These are phyloP conservation scores for Portunus trituberculatus DNA, from an alignment of 1,140 invertebrate species.

Conservation along the genomic window DNA sequence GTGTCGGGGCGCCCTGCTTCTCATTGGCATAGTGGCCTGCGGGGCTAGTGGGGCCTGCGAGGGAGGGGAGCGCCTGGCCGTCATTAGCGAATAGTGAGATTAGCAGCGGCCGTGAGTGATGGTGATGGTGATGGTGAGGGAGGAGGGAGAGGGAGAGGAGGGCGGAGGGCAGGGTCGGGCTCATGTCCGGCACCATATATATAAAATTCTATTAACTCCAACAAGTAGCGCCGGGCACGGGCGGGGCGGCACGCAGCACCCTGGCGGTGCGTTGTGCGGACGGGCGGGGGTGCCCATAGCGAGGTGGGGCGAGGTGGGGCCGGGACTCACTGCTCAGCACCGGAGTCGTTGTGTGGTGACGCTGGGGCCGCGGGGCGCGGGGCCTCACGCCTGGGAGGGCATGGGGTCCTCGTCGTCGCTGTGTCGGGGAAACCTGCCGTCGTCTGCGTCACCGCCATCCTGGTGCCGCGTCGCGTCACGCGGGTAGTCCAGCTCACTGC, in stretches of 20 bases:
- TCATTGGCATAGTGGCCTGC: too few relatives aligned
- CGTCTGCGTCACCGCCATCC: slow-evolving; percentile 12
- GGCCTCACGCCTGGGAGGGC: slow-evolving; percentile 61
- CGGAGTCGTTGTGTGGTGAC: slow-evolving; percentile 58
- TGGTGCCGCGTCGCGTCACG: slow-evolving; percentile 30
- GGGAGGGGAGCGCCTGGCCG: not conserved
- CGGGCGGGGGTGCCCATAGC: not conserved
- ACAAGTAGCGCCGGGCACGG: slow-evolving; percentile 65
- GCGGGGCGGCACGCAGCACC: slow-evolving; percentile 61
- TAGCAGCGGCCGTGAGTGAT: not conserved
- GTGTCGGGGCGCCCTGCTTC: too few relatives aligned
- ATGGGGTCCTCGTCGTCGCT: slow-evolving; percentile 68
- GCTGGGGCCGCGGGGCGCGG: not conserved
- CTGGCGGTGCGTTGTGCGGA: slow-evolving; percentile 49
- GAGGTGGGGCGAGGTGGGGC: not conserved
- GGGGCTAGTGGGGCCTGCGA: too few relatives aligned
- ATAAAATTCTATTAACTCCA: slow-evolving; percentile 73
- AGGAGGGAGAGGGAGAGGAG: not conserved
- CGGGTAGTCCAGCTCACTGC: slow-evolving; percentile 62
- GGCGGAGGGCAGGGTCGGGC: slow-evolving; percentile 27
- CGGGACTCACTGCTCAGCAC: slow-evolving; percentile 50
- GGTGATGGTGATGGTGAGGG: not conserved
- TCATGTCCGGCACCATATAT: slow-evolving; percentile 61
- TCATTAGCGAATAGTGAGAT: not conserved
- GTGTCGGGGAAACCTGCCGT: slow-evolving; percentile 57